These are phyloP conservation scores for Epinephelus fuscoguttatus DNA, from an alignment of 2,113 vertebrate genomes.

Conservation along the genomic window DNA sequence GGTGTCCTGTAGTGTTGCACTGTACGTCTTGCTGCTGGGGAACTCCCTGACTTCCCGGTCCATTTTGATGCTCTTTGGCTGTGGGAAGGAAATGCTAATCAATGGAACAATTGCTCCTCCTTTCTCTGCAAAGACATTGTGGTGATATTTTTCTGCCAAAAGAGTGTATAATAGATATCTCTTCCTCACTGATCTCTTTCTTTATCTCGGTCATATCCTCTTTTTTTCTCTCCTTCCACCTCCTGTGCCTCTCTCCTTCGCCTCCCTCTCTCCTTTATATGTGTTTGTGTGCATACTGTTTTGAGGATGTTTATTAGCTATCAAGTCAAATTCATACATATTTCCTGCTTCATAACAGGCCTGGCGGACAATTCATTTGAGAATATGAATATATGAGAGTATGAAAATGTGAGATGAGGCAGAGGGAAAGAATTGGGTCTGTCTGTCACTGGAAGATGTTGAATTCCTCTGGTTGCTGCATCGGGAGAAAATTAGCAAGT, in stretches of 20 bases:
- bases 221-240: too few species aligned
- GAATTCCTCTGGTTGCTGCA: conserved; percentile 20
- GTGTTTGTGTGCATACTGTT: conserved; percentile 14
- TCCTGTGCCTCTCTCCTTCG: neutral
- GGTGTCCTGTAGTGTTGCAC: conserved; percentile 15
- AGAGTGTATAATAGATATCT: conserved; percentile 44
- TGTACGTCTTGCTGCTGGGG: conserved; percentile 9
- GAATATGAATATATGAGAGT: conserved; percentile 38
- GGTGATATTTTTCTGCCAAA: conserved; percentile 47
- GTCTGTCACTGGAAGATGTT: conserved; percentile 31
- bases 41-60: conserved; percentile 22
- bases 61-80: conserved; percentile 34
- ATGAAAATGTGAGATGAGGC: conserved; percentile 38
- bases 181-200: conserved; percentile 35
- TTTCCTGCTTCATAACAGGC: conserved; percentile 52
- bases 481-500: conserved; percentile 47
- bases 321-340: conserved; percentile 58
- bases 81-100: conserved; percentile 55
- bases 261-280: neutral
- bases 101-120: conserved; percentile 22
- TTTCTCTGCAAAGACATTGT: conserved; percentile 26
- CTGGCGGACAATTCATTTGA: conserved; percentile 29
- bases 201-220: neutral
- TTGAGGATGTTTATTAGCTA: conserved; percentile 48
- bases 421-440: conserved; percentile 16